Conservation (phyloP, 2,888 invertebrate species). For the Drosophila nr. fundita region DNA sequence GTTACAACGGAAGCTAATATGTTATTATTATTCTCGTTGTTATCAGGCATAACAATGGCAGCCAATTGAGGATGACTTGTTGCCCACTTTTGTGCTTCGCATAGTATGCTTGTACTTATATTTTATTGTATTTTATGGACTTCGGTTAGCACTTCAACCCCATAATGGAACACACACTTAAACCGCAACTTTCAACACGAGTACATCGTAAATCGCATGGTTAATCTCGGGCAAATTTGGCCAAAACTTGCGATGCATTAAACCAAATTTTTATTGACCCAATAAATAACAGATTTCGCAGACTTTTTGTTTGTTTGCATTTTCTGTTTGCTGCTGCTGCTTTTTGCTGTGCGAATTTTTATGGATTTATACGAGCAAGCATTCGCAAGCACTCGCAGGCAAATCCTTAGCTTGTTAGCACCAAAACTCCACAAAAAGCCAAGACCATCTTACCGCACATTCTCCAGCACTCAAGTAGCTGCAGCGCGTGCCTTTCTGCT, state of each 20-base stretch:
- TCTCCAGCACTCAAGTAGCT: constrained; percentile 61
- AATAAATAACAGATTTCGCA: constrained; percentile 76
- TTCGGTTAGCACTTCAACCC: constrained; percentile 15
- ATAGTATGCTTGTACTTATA: constrained; percentile 27
- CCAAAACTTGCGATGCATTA: constrained; percentile 70
- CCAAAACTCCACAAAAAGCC: constrained; percentile 14
- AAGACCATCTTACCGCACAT: background rate
- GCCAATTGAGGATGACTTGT: constrained; percentile 48
- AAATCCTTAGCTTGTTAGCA: constrained; percentile 54
- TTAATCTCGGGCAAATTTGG: constrained; percentile 49
- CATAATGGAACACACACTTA: constrained; percentile 2
- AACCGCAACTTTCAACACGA: background rate
- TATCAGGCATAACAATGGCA: constrained; percentile 30
- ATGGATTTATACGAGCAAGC: constrained; percentile 59
- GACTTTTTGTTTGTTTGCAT: background rate
- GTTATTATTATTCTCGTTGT: constrained; percentile 12
- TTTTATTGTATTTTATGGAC: constrained; percentile 28
- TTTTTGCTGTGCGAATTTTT: constrained; percentile 47
- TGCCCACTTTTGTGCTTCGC: constrained; percentile 43
- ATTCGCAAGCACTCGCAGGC: constrained; percentile 5
- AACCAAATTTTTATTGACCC: constrained; percentile 71
- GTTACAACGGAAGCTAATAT: constrained; percentile 1
- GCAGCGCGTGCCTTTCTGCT: constrained; percentile 44
- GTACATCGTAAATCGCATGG: constrained; percentile 46
- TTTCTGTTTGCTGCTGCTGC: constrained; percentile 9